Evolutionary conservation across 92 coral and sea anemone genomes (phyloP).

Genomic region (Plumapathes pennacea): DNA sequence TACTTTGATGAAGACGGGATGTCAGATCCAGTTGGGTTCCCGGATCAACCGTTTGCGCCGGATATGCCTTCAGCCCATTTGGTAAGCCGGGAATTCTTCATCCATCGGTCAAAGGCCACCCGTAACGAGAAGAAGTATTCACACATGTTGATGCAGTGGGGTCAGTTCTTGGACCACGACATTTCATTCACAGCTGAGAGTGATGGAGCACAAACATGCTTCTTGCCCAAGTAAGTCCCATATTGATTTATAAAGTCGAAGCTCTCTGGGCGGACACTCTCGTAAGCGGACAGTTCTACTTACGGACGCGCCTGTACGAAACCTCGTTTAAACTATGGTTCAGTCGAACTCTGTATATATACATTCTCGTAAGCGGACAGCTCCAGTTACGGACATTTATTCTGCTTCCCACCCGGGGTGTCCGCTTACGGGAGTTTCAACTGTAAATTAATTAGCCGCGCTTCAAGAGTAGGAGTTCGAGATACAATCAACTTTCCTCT

Average conservation of each 20-base stretch:
- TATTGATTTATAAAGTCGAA: not conserved
- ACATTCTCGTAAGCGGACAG: too few species aligned
- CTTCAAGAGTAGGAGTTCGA: too few species aligned
- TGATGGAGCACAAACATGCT: constrained; percentile 84
- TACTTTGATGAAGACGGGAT: constrained; percentile 82
- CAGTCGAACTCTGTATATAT: too few species aligned
- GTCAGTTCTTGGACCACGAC: constrained; percentile 95
- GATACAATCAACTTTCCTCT: too few species aligned
- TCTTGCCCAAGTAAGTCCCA: constrained; percentile 78
- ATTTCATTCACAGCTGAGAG: constrained; percentile 95
- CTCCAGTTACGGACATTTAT: too few species aligned
- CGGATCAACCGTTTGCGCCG: constrained; percentile 85
- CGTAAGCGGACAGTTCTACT: too few species aligned
- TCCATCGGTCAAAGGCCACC: constrained; percentile 54
- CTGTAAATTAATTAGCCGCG: too few species aligned
- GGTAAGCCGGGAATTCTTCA: constrained; percentile 70
- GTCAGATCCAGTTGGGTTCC: constrained; percentile 92
- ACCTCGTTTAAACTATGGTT: too few species aligned
- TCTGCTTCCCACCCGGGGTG: too few species aligned
- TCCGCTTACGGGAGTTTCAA: too few species aligned
- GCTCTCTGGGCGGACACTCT: too few species aligned
- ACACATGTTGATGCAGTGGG: constrained; percentile 99
- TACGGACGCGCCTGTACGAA: too few species aligned
- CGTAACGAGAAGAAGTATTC: constrained; percentile 43
- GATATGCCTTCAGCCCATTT: constrained; percentile 83